Conservation (phyloP, 64 coral and sea anemone genomes). For the Astreopora myriophthalma region DNA sequence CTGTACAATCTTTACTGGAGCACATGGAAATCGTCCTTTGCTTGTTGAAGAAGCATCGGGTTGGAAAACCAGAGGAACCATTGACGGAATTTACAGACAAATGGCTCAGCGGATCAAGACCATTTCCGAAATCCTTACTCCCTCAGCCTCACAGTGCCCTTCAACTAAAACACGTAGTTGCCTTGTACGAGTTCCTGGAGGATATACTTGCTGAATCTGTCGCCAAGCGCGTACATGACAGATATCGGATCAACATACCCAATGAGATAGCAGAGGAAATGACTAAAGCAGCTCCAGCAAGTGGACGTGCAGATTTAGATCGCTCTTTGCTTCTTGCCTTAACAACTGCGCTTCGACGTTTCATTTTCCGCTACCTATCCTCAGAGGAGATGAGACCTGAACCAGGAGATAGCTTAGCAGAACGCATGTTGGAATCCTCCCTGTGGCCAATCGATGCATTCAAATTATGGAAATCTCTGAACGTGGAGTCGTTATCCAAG, state of each 20-base stretch:
- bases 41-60: conserved; percentile 67
- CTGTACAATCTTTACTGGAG: conserved; percentile 74
- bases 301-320: not conserved
- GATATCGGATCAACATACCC: conserved; percentile 49
- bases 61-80: conserved; percentile 52
- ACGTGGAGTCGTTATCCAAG: not conserved
- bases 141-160: conserved; percentile 66
- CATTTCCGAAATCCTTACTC: conserved; percentile 80
- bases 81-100: conserved; percentile 74
- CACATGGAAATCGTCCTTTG: conserved; percentile 91
- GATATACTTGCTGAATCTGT: conserved; percentile 85
- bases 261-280: conserved; percentile 52
- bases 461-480: not conserved
- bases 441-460: conserved; percentile 76
- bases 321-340: conserved; percentile 36
- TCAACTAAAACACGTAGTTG: conserved; percentile 79
- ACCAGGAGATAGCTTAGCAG: conserved; percentile 21
- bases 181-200: conserved; percentile 88
- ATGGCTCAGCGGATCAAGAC: conserved; percentile 73
- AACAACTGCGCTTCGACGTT: conserved; percentile 79
- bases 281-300: conserved; percentile 6
- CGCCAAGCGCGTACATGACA: conserved; percentile 65
- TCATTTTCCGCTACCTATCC: conserved; percentile 92
- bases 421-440: conserved; percentile 68
- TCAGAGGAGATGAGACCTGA: conserved; percentile 76